Percentiles rank a stretch among this genome's conserved stretches.
Evolutionary conservation across 30 jellyfish, hydroid and myxozoan species (phyloP).

Genomic region (Aurelia coerulea): DNA sequence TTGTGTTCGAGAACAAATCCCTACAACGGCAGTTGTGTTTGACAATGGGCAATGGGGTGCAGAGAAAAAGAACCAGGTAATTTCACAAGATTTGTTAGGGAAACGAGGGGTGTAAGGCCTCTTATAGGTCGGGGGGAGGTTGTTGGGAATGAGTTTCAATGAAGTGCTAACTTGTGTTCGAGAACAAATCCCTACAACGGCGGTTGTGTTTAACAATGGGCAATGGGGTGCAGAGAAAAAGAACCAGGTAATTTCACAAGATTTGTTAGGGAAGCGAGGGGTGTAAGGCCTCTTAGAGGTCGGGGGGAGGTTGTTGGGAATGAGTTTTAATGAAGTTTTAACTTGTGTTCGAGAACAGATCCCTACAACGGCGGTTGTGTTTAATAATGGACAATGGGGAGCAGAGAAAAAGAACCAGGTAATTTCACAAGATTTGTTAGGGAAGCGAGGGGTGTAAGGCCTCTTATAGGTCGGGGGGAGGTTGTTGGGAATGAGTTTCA

Average conservation of each 20-base stretch:
- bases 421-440: background rate
- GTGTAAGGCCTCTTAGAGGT: too few species aligned
- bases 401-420: slow-evolving; percentile 93
- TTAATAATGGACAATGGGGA: slow-evolving; percentile 88
- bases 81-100: too few species aligned
- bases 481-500: too few species aligned
- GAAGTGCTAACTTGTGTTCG: slow-evolving; percentile 77
- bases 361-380: slow-evolving; percentile 86
- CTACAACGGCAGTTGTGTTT: too few species aligned
- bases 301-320: too few species aligned
- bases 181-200: slow-evolving; percentile 77
- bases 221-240: slow-evolving; percentile 95
- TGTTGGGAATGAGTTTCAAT: slow-evolving; percentile 86
- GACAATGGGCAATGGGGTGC: too few species aligned
- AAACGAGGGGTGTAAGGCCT: too few species aligned
- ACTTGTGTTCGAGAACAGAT: slow-evolving; percentile 79
- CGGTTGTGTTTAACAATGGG: slow-evolving; percentile 75
- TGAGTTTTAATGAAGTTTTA: slow-evolving; percentile 76
- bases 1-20: too few species aligned
- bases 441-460: background rate
- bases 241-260: slow-evolving; percentile 50
- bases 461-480: slow-evolving; percentile 56
- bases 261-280: too few species aligned
- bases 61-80: too few species aligned
- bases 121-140: too few species aligned